These are phyloP conservation scores for Psilanteris sp. DNA, from an alignment of 1,140 invertebrate species.

Conservation along the genomic window DNA sequence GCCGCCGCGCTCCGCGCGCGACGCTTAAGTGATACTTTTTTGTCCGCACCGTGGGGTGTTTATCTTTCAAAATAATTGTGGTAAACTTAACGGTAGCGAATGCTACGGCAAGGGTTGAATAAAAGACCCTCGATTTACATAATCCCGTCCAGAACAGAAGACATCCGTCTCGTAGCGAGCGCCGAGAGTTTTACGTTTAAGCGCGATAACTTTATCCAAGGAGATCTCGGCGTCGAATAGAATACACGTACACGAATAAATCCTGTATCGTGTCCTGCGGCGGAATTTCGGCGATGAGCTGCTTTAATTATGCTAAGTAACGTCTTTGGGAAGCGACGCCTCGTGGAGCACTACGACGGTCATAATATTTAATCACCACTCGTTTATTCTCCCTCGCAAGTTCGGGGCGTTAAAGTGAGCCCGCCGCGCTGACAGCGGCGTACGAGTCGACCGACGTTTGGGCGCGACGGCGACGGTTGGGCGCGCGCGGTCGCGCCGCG, in stretches of 20 bases:
- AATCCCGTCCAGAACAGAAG: slow-evolving; percentile 37
- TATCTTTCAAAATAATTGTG: slow-evolving; percentile 31
- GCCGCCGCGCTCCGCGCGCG: too few relatives aligned
- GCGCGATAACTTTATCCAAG: slow-evolving; percentile 53
- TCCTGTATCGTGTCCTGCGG: slow-evolving; percentile 61
- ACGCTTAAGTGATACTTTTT: too few relatives aligned
- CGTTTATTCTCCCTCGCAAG: slow-evolving; percentile 73
- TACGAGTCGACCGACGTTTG: slow-evolving; percentile 61
- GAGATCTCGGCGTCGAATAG: slow-evolving; percentile 27
- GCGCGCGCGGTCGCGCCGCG: too few relatives aligned
- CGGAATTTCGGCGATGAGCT: slow-evolving; percentile 70
- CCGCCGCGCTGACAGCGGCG: slow-evolving; percentile 24
- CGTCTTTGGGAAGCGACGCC: slow-evolving; percentile 70
- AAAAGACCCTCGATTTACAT: slow-evolving; percentile 28
- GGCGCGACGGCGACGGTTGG: too few relatives aligned
- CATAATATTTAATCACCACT: slow-evolving; percentile 80
- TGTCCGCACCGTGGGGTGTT: too few relatives aligned
- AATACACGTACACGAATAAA: slow-evolving; percentile 46
- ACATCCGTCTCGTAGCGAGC: slow-evolving; percentile 14
- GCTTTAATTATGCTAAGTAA: slow-evolving; percentile 80
- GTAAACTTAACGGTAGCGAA: slow-evolving; percentile 4
- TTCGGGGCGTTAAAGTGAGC: slow-evolving; percentile 46
- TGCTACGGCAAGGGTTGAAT: slow-evolving; percentile 16
- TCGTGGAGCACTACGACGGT: slow-evolving; percentile 72
- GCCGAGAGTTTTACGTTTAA: slow-evolving; percentile 32